These are phyloP conservation scores for Pycnonotus jocosus DNA, from an alignment of 2,113 vertebrate genomes.

Conservation along the genomic window DNA sequence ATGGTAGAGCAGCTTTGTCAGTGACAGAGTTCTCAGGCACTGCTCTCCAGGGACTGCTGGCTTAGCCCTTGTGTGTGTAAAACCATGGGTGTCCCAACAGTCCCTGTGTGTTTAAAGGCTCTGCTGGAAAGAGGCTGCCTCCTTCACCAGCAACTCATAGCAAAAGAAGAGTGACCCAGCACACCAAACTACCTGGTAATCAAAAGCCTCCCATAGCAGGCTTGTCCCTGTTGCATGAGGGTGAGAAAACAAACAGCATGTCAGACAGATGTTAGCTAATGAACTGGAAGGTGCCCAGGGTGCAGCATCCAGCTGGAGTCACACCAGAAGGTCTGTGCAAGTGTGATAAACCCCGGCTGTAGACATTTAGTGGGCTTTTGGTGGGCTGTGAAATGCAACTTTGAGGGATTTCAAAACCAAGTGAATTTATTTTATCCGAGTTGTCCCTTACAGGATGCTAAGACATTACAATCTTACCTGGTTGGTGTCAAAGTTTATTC, in stretches of 20 bases:
- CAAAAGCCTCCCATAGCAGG: not conserved
- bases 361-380: not conserved
- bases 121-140: not conserved
- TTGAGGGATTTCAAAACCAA: not conserved
- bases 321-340: not conserved
- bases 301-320: not conserved
- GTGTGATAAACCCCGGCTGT: accelerated
- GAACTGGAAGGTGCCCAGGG: not conserved
- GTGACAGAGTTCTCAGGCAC: not conserved
- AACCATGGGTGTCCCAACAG: not conserved
- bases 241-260: not conserved
- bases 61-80: not conserved
- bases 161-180: not conserved
- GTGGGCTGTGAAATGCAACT: not conserved
- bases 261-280: not conserved
- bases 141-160: not conserved
- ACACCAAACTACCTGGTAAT: not conserved
- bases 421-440: not conserved
- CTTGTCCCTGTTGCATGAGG: not conserved
- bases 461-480: not conserved
- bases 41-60: not conserved
- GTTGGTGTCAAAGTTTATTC: not conserved
- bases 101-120: not conserved
- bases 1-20: not conserved
- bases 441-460: not conserved